Evolutionary conservation across 2,888 invertebrate species (phyloP).

Genomic region (Dynastes tityus): DNA sequence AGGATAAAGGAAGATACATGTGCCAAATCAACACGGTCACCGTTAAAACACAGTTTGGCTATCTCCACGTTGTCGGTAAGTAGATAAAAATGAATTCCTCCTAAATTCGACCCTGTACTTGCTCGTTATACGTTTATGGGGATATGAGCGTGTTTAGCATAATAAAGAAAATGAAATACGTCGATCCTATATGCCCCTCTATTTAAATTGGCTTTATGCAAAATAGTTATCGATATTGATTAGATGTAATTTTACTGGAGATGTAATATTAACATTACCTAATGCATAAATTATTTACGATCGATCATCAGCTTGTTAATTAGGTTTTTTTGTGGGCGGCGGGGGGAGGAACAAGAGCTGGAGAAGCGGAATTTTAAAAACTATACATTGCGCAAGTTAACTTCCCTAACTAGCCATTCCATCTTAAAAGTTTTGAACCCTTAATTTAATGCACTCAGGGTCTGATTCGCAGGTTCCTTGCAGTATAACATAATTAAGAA

Average conservation of each 20-base stretch:
- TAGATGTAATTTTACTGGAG: constrained; percentile 23
- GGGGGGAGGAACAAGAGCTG: too few relatives aligned
- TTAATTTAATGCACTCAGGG: constrained; percentile 12
- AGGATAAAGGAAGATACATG: constrained; percentile 94
- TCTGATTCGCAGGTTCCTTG: constrained; percentile 23
- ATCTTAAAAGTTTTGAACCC: background rate
- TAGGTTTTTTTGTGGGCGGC: background rate
- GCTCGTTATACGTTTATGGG: background rate
- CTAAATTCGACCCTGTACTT: constrained; percentile 1
- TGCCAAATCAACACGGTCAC: constrained; percentile 95
- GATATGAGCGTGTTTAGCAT: background rate
- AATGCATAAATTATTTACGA: constrained; percentile 6
- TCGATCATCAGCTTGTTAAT: background rate
- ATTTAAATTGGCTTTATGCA: constrained; percentile 22
- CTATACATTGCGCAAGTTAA: too few relatives aligned
- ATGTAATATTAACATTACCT: background rate
- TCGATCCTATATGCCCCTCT: background rate
- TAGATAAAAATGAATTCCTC: constrained; percentile 50
- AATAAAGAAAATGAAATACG: constrained; percentile 16
- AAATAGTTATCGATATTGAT: constrained; percentile 13
- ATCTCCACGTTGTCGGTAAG: constrained; percentile 93
- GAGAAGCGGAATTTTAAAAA: too few relatives aligned
- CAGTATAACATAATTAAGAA: constrained; percentile 30
- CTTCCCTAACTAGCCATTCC: background rate
- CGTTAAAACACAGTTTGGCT: constrained; percentile 94